Conservation (phyloP, 2,888 invertebrate species). For the Scaeva pyrastri region DNA sequence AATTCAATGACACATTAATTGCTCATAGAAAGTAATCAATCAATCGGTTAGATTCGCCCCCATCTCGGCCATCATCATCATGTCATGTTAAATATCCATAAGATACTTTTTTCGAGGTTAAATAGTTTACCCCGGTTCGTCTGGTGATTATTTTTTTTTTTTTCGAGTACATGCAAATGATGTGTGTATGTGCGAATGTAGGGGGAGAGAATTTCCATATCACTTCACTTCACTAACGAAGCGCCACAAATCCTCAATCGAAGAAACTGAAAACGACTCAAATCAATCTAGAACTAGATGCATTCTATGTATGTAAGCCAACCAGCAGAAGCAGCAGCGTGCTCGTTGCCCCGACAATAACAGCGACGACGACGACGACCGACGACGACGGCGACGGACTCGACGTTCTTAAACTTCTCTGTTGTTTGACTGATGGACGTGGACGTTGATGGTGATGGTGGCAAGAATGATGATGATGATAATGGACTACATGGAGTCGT, state of each 20-base stretch:
- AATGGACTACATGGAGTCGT: conserved; percentile 17
- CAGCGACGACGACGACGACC: not conserved
- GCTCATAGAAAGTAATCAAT: conserved; percentile 53
- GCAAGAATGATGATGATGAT: conserved; percentile 29
- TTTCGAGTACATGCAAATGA: not conserved
- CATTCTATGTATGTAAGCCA: conserved; percentile 21
- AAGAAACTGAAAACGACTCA: conserved; percentile 69
- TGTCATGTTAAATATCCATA: conserved; percentile 56
- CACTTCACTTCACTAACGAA: not conserved
- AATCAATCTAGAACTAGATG: conserved; percentile 61
- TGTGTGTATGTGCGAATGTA: too few relatives aligned
- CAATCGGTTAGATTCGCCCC: conserved; percentile 42
- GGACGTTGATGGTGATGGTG: not conserved
- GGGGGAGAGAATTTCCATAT: conserved; percentile 35
- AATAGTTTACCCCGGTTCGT: conserved; percentile 47
- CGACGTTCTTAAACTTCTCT: conserved; percentile 31
- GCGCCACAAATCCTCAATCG: conserved; percentile 50
- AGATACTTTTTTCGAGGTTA: conserved; percentile 58
- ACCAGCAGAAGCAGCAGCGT: too few relatives aligned
- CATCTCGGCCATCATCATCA: not conserved
- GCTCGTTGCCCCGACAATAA: not conserved
- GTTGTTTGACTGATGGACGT: conserved; percentile 4
- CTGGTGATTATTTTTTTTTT: conserved; percentile 24
- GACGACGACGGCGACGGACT: not conserved
- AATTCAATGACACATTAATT: conserved; percentile 45